phyloP scores from a whole-genome alignment of 2,113 vertebrate genomes.

The Castor canadensis region DNA sequence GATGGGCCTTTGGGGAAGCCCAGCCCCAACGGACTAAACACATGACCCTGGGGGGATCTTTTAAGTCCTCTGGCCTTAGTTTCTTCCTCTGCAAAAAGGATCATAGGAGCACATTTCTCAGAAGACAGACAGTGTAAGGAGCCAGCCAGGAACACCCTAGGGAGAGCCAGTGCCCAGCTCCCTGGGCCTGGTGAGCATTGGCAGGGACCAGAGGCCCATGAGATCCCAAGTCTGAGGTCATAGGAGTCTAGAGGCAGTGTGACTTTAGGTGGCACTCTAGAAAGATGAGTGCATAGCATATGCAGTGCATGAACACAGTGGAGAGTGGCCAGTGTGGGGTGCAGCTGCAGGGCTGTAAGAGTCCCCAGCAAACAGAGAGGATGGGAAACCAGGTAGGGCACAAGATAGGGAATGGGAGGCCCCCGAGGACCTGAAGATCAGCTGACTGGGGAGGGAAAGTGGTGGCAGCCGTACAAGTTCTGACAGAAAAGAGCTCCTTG shows the following conservation, averaged over 20 bases:
- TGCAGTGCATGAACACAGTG: no score
- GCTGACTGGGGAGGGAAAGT: no score
- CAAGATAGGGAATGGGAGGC: neutral
- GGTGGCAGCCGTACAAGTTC: neutral
- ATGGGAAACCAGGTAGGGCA: neutral
- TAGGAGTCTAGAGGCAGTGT: neutral
- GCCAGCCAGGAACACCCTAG: rapidly evolving
- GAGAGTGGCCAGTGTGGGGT: neutral
- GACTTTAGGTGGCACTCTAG: neutral
- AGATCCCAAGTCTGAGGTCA: no score
- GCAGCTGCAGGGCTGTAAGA: neutral
- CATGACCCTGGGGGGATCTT: neutral
- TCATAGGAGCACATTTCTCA: neutral
- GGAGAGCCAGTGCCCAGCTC: neutral
- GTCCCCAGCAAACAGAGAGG: neutral
- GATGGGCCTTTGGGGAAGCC: neutral
- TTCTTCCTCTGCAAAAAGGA: neutral
- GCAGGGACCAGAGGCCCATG: no score
- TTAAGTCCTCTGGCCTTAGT: neutral
- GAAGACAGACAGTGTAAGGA: neutral
- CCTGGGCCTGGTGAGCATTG: neutral
- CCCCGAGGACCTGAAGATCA: no score
- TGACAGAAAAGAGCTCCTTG: neutral
- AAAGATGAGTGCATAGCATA: no score
- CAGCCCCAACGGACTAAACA: neutral